phyloP scores from a whole-genome alignment of 2,888 invertebrate species.

The Aquatica leii region DNA sequence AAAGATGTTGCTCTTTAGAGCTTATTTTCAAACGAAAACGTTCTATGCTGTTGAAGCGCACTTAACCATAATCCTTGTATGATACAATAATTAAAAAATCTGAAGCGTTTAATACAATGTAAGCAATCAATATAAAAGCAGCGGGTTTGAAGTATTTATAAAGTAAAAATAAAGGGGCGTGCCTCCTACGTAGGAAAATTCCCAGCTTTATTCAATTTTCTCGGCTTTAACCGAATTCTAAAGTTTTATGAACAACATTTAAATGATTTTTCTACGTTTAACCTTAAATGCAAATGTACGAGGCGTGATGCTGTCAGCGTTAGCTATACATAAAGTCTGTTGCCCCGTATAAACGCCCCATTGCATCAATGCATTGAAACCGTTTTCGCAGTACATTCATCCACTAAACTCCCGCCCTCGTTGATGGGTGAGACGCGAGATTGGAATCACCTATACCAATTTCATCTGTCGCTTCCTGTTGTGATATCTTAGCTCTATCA shows the following conservation, averaged over 20 bases:
- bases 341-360: slow-evolving; percentile 38
- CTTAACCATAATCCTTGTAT: too few species aligned
- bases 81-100: too few species aligned
- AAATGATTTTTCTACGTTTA: slow-evolving; percentile 18
- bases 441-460: slow-evolving; percentile 42
- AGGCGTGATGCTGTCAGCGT: slow-evolving; percentile 17
- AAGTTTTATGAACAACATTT: neutral
- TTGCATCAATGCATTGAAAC: slow-evolving; percentile 42
- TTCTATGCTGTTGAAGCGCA: too few species aligned
- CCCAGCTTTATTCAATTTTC: neutral
- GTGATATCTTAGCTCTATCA: slow-evolving; percentile 38
- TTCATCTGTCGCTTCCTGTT: slow-evolving; percentile 40
- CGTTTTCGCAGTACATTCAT: slow-evolving; percentile 39
- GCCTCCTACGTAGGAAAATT: too few species aligned
- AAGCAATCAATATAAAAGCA: too few species aligned
- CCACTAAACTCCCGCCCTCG: slow-evolving; percentile 37
- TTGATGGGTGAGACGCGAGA: slow-evolving; percentile 43
- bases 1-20: too few species aligned
- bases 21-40: too few species aligned
- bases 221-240: neutral
- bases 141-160: too few species aligned
- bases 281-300: slow-evolving; percentile 32
- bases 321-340: slow-evolving; percentile 21
- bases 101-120: too few species aligned
- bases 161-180: too few species aligned